These are phyloP conservation scores for Carposina sasakii DNA, from an alignment of 1,140 invertebrate species.

Conservation along the genomic window DNA sequence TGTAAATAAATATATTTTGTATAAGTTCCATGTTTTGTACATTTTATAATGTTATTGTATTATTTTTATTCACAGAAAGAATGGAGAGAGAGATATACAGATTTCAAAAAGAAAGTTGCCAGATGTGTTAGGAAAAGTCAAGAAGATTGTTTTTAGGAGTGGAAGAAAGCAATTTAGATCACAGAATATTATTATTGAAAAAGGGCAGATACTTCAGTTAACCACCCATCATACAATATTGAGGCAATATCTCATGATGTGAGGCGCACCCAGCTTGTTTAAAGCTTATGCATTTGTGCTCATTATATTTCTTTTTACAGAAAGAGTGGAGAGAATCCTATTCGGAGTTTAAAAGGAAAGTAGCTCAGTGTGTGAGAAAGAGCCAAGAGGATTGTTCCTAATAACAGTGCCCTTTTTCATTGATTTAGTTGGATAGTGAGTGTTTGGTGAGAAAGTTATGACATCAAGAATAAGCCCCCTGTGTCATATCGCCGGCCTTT, in stretches of 20 bases:
- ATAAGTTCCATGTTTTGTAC: background rate
- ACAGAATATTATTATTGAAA: slow-evolving; percentile 49
- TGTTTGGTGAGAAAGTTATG: slow-evolving; percentile 61
- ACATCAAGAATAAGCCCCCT: slow-evolving; percentile 36
- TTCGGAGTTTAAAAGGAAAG: slow-evolving; percentile 97
- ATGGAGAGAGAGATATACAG: slow-evolving; percentile 94
- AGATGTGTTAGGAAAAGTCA: slow-evolving; percentile 97
- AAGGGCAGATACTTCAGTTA: slow-evolving; percentile 53
- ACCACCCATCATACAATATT: too few species aligned
- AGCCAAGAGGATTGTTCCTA: slow-evolving; percentile 97
- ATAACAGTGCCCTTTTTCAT: slow-evolving; percentile 70
- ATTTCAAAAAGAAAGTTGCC: slow-evolving; percentile 97
- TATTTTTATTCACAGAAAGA: slow-evolving; percentile 87
- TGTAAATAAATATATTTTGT: background rate
- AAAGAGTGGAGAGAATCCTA: slow-evolving; percentile 99
- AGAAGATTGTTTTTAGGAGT: slow-evolving; percentile 90
- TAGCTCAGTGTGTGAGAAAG: slow-evolving; percentile 97
- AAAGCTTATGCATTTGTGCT: slow-evolving; percentile 48
- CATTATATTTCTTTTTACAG: slow-evolving; percentile 77
- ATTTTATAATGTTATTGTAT: slow-evolving; percentile 27
- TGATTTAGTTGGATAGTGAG: slow-evolving; percentile 66
- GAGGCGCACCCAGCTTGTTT: background rate
- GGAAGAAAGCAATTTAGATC: slow-evolving; percentile 38
- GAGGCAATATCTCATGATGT: too few species aligned
- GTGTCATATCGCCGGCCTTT: slow-evolving; percentile 40